Base-by-base conservation (phyloP, 2,113 vertebrate species). In the Ceuthmochares aereus region DNA sequence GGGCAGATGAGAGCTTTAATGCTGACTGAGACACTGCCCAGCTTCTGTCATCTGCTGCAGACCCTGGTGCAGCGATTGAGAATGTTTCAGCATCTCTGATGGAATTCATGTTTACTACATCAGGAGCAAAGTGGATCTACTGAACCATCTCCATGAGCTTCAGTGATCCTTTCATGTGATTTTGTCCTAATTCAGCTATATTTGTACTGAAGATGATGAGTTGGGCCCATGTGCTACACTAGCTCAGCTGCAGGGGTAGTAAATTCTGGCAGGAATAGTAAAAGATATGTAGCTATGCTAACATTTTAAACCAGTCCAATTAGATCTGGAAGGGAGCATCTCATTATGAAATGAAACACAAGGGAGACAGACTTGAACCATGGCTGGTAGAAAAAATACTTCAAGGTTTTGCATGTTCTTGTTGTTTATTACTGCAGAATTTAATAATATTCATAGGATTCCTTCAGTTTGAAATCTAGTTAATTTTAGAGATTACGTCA, bases 401-500 rank as follows among this genome's bases (percentile, higher is more conserved):
- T n/a, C 73, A 59, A 75, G 26, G 2, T 63, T 80, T 55, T 34
- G 4, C 55, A 60, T 68, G n/a, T 36, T 90, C 72, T 58, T 67
- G 34, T 88, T 95, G 63, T 89, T 94, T 93, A 81, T 72, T 86
- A 47, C 66, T 2, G 6, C 51, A 63, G 51, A 74, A 91, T 75
- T 62, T 95, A 93, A 84, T 87, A 67, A 64, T 89, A 94, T 84
- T 68, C 45, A 60, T 82, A 76, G 82, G 12, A 74, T 90, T 93
- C 7, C 45, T n/a, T 90, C 81, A 67, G 43, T 26, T 63, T 59
- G 63, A 95, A 91, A 74, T 90, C 66, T 59, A 49, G 63, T 83
- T 90, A 77, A 90, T 95, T 95, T 90, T 72, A 86, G 82, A 91
- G 70, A 69, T 43, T 66, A 51, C 47, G 54, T 89, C 74, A 74